Percentiles rank a stretch among this genome's conserved stretches.
These are phyloP conservation scores for Arbacia lixula DNA, from an alignment of 53 echinoderm and acorn worm genomes.

Conservation along the genomic window DNA sequence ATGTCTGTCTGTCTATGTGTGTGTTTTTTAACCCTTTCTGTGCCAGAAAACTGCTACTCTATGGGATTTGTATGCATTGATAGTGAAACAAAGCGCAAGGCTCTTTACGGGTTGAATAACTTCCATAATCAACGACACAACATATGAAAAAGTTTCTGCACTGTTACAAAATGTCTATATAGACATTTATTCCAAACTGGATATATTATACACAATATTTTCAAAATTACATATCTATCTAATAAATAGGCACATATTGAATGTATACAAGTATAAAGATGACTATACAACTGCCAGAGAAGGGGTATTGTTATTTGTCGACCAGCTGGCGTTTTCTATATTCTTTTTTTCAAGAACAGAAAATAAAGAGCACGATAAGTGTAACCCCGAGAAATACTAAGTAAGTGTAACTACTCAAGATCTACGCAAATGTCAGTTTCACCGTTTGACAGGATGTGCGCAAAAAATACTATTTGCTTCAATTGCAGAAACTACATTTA, in stretches of 20 bases:
- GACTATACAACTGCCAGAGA: slow-evolving; percentile 43
- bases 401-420: too few species aligned
- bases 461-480: too few species aligned
- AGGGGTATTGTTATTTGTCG: not conserved
- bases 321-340: slow-evolving; percentile 18
- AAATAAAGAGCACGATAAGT: slow-evolving; percentile 25
- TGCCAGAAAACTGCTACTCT: too few species aligned
- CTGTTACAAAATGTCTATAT: slow-evolving; percentile 48
- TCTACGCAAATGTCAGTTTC: too few species aligned
- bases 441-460: too few species aligned
- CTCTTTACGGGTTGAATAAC: not conserved
- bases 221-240: slow-evolving; percentile 62
- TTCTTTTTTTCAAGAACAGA: not conserved
- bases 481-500: too few species aligned
- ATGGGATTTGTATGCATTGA: too few species aligned
- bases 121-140: too few species aligned
- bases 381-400: slow-evolving; percentile 23
- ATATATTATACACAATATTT: slow-evolving; percentile 59
- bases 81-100: not conserved
- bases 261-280: slow-evolving; percentile 57
- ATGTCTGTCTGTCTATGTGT: too few species aligned
- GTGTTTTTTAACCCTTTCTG: too few species aligned
- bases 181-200: slow-evolving; percentile 61
- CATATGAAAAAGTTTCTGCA: too few species aligned
- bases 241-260: slow-evolving; percentile 58